Evolutionary conservation across 2,113 vertebrate species (phyloP), one percentile per base, ranked within the genome.

Genomic region (Semicossyphus pulcher): DNA sequence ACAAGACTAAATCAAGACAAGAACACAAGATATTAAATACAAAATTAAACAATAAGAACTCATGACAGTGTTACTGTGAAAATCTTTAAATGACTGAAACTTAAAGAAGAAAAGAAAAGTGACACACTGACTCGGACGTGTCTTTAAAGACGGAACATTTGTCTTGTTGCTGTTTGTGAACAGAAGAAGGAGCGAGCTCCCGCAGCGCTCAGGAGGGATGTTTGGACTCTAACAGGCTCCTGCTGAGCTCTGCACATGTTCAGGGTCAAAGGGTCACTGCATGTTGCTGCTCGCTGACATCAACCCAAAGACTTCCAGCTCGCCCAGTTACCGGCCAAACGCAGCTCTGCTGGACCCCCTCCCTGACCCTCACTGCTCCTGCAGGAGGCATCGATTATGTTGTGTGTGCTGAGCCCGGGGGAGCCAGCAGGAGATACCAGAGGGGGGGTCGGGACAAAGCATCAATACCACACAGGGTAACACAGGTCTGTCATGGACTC

Each of bases 401-500:
- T 32, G 41, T 56, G 25, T 61, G 54, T 64, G 60, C 26, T 54
- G 39, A 53, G 26, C 26, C 29, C 16, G 0, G 18, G 32, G 42
- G 45, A 11, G 26, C 21, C 62, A 29, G 56, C 7, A 39, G 59
- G 32, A 0, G 0, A 53, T 21, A 41, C 42, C 10, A 2, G 31
- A 21, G 39, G 45, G 44, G 15, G 26, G 36, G 51, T 31, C 56
- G 31, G 6, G 71, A 21, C 34, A 10, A n/a, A 58, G 15, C 44
- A 59, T 66, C 36, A 71, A 6, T 70, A 5, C 44, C 48, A 63
- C 64, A 53, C 49, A 54, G 23, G 48, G 53, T 64, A 70, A 37
- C 56, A 39, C 26, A 2, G n/a, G 21, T n/a, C 15, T 68, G 51
- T 69, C 23, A 37, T n/a, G 32, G 36, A 18, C 60, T 20, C 51